Base-by-base conservation (phyloP, 2,797 vertebrate species). In the Psittacula echo region DNA sequence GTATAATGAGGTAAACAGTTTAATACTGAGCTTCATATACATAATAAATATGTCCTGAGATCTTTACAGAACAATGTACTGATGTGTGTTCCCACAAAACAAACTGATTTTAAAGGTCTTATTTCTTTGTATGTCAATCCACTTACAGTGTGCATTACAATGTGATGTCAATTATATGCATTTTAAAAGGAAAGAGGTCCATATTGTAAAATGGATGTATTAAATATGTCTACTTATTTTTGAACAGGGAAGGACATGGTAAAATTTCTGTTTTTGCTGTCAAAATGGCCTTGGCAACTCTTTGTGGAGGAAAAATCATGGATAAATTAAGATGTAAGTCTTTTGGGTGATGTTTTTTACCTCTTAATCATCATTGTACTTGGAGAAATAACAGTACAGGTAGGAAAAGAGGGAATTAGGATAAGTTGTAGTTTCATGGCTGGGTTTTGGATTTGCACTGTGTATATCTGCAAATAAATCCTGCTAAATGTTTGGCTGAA, bases 251-350 rank as follows among this genome's bases (percentile, higher is more conserved):
- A 97, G 98, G 99, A 95, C 98, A 98, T 76, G 99, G 99, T 94
- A 99, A 99, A 97, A 98, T 99, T 85, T 98, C 99, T 3, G 98
- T 99, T 94, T 99, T 99, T 98, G 98, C 99, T 94, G 98, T 99
- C 97, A 99, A 99, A 98, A 99, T 98, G 98, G 98, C 98, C 85
- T 97, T 99, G 89, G 99, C 99, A 75, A 99, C 99, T 24, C 98
- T 99, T 94, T 99, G 99, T 96, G 99, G 99, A 96, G 99, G 99
- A 92, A 99, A 99, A 97, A 99, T 99, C 97, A 98, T 99, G 98
- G 99, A 99, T 98, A 99, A 99, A 98, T 98, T 99, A 98, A 99
- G 99, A 99, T 99, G 99, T 99, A 98, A 99, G 99, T 98, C 84
- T 94, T 92, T 82, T 29, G 53, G 29, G 24, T 70, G 42, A 24